These are phyloP conservation scores for Augochlora pura DNA, from an alignment of 1,140 invertebrate species.

Conservation along the genomic window DNA sequence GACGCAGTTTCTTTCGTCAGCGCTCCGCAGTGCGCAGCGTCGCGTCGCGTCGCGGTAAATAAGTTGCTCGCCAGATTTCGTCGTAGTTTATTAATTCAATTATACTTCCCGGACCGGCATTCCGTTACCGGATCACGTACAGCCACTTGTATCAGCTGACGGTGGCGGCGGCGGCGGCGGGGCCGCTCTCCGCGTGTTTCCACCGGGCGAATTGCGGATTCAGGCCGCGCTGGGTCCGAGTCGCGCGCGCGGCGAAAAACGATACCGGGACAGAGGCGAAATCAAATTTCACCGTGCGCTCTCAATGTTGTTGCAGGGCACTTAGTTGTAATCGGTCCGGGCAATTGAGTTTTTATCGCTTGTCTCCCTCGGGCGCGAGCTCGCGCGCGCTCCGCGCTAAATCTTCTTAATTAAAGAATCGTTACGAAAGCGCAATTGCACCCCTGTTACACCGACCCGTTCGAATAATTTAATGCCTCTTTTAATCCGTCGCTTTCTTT, in stretches of 20 bases:
- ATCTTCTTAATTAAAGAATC: background rate
- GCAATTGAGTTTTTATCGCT: background rate
- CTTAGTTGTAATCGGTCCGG: conserved; percentile 11
- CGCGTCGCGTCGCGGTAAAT: conserved; percentile 7
- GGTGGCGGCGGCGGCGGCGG: background rate
- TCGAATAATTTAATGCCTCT: too few relatives aligned
- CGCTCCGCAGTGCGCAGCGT: conserved; percentile 5
- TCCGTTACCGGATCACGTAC: conserved; percentile 43
- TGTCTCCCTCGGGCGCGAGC: too few relatives aligned
- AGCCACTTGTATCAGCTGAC: conserved; percentile 47
- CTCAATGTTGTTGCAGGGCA: conserved; percentile 12
- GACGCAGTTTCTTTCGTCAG: background rate
- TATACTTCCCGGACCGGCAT: conserved; percentile 26
- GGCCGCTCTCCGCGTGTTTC: too few relatives aligned
- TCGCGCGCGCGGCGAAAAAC: conserved; percentile 23
- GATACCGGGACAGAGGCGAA: conserved; percentile 21
- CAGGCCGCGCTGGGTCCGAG: conserved; percentile 27
- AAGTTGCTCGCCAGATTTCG: conserved; percentile 30
- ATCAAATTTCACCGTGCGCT: conserved; percentile 33
- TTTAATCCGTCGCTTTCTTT: too few relatives aligned
- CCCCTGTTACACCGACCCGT: too few relatives aligned
- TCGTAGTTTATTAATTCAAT: conserved; percentile 45
- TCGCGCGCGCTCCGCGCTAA: background rate
- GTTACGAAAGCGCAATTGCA: background rate
- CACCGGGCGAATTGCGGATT: conserved; percentile 28